Evolutionary conservation across 1,140 invertebrate genomes (phyloP), one percentile per base, ranked within the genome.

Genomic region (Papilio helenus): DNA sequence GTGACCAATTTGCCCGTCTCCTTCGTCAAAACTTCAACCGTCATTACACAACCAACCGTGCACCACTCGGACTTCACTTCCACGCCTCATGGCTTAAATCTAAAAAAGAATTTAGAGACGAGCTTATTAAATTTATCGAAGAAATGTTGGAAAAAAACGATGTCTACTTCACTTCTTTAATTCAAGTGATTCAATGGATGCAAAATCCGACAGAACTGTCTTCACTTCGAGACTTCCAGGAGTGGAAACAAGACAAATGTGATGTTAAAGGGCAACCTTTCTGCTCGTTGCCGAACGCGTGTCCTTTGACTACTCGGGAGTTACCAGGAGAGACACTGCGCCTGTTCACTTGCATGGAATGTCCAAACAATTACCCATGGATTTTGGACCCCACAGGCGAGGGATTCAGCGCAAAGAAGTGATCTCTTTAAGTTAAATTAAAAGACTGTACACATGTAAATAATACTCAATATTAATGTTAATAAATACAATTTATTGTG

Each of bases 111-210:
- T 99, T 98, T 95, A 97, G 97, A 91, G 98, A 98, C 80, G 97
- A 98, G 92, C 95, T 99, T 42, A 97, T 98, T 91, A 98, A 98
- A 87, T 99, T 99, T 94, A 98, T 99, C 84, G 98, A 99, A 94
- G 98, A 99, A 90, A 98, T 99, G 97, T 92, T 98, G 72, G 96
- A 96, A 79, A 96, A 97, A 86, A 98, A 98, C 87, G 98, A 99
- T 89, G 98, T 99, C 16, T 99, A 99, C 95, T 99, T 99, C 90
- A 98, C 98, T 44, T 99, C 98, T 72, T 98, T 98, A 95, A 96
- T 98, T 82, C 98, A 99, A 96, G 98, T 99, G 10, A 98, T 99
- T 87, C 98, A 99, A 95, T 99, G 98, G 98, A 99, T 99, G 98
- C 98, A 99, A 94, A 98, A 97, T 82, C 99, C 99, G 55, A 99